Conservation (phyloP, 2,888 invertebrate species). For the Xylota sylvarum region DNA sequence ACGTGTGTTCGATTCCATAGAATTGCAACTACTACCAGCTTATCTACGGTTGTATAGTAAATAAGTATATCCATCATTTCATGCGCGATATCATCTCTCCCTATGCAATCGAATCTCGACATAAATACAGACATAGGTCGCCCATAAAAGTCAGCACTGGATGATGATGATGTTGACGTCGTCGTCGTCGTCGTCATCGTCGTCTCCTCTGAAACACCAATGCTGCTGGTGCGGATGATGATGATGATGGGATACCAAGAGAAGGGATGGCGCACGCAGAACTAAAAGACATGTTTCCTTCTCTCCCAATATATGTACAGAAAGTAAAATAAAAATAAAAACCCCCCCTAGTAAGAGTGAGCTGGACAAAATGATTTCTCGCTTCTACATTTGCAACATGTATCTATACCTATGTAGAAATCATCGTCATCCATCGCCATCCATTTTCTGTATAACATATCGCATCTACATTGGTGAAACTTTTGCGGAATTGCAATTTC, state of each 20-base stretch:
- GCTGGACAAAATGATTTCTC: conserved; percentile 77
- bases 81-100: conserved; percentile 66
- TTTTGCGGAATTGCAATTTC: conserved; percentile 77
- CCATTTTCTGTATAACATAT: conserved; percentile 65
- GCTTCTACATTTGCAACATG: conserved; percentile 71
- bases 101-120: conserved; percentile 73
- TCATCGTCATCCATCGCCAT: conserved; percentile 60
- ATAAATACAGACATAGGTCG: conserved; percentile 77
- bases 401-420: conserved; percentile 41
- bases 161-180: conserved; percentile 75
- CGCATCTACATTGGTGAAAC: conserved; percentile 76
- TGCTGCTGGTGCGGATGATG: conserved; percentile 47
- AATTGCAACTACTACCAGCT: conserved; percentile 33
- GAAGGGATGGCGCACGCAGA: conserved; percentile 75
- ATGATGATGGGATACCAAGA: conserved; percentile 73
- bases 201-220: conserved; percentile 33
- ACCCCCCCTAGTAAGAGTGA: conserved; percentile 57
- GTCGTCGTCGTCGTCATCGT: conserved; percentile 63
- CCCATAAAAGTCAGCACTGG: conserved; percentile 76
- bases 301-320: conserved; percentile 40
- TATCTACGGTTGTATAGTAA: conserved; percentile 16
- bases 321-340: conserved; percentile 36
- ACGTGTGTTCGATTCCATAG: conserved; percentile 5
- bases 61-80: conserved; percentile 64
- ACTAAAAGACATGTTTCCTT: conserved; percentile 71